A percentile compares a stretch with the other conserved stretches of the same genome.
Conservation (phyloP, 2,797 vertebrate species). For the Capromys pilorides region DNA sequence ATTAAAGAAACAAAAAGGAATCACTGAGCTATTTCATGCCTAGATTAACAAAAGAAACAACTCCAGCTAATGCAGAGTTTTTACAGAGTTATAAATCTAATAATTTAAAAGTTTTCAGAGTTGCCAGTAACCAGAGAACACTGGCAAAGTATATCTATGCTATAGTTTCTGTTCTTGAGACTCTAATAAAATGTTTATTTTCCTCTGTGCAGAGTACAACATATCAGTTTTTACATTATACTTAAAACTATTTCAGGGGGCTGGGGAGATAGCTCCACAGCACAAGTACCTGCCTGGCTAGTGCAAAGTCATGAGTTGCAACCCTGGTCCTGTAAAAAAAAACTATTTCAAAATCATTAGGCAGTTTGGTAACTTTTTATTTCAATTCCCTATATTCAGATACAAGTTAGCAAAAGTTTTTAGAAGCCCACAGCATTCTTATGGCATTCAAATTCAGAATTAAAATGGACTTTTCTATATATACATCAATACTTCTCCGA, state of each 20-base stretch:
- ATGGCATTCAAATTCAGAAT: conserved; percentile 44
- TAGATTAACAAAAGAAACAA: background rate
- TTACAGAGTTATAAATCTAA: conserved; percentile 34
- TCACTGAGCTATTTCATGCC: background rate
- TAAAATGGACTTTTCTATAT: background rate
- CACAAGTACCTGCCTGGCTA: too few species aligned
- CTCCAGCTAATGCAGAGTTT: background rate
- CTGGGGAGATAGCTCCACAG: too few species aligned
- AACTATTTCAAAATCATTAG: conserved; percentile 27
- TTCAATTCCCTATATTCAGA: conserved; percentile 10
- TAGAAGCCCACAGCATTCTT: background rate
- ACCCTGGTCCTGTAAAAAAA: too few species aligned
- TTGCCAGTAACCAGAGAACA: background rate
- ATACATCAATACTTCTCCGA: conserved; percentile 11
- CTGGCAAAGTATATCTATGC: conserved; percentile 30
- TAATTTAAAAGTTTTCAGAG: conserved; percentile 36
- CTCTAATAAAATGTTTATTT: conserved; percentile 51
- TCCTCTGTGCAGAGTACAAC: conserved; percentile 20
- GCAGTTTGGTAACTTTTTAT: conserved; percentile 36
- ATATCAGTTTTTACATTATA: conserved; percentile 34
- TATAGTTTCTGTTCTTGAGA: conserved; percentile 45
- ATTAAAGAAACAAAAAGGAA: conserved; percentile 19
- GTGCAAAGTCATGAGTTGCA: too few species aligned
- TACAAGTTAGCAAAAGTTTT: conserved; percentile 6
- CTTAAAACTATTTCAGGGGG: conserved; percentile 16